Evolutionary conservation across 1,140 invertebrate genomes (phyloP).

Genomic region (Hormaphis cornu): DNA sequence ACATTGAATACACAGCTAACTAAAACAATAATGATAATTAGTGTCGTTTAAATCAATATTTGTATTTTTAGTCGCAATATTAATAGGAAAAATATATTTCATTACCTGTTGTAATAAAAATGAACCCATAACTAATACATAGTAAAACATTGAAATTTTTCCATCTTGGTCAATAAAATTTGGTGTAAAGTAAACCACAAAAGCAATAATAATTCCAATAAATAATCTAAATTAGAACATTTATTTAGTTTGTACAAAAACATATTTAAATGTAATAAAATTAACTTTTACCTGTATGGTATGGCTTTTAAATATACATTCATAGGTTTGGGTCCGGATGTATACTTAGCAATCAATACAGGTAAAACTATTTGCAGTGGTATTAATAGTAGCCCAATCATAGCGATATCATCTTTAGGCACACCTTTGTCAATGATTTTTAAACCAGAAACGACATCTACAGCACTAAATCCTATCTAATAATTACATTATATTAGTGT

Average conservation of each 20-base stretch:
- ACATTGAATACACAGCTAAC: constrained; percentile 57
- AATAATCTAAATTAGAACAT: constrained; percentile 15
- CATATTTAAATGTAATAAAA: not conserved
- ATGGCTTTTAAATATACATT: constrained; percentile 81
- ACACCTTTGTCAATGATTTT: constrained; percentile 93
- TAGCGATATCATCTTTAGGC: constrained; percentile 86
- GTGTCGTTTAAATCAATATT: too few species aligned
- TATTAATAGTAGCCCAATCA: constrained; percentile 83
- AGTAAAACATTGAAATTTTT: constrained; percentile 39
- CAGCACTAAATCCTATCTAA: constrained; percentile 90
- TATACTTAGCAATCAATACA: constrained; percentile 77
- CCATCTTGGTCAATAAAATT: constrained; percentile 56
- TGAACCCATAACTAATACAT: not conserved
- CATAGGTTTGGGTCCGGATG: constrained; percentile 76
- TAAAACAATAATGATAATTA: not conserved
- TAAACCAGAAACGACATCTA: constrained; percentile 85
- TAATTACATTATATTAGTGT: constrained; percentile 37
- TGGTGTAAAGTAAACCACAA: constrained; percentile 77
- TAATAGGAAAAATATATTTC: not conserved
- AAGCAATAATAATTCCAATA: constrained; percentile 57
- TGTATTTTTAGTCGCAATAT: not conserved
- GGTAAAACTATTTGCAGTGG: constrained; percentile 92
- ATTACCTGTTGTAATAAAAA: constrained; percentile 30
- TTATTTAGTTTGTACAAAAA: not conserved
- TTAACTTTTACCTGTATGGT: constrained; percentile 58